Conservation (phyloP, 1,140 invertebrate genomes). For the Zaprionus capensis region DNA sequence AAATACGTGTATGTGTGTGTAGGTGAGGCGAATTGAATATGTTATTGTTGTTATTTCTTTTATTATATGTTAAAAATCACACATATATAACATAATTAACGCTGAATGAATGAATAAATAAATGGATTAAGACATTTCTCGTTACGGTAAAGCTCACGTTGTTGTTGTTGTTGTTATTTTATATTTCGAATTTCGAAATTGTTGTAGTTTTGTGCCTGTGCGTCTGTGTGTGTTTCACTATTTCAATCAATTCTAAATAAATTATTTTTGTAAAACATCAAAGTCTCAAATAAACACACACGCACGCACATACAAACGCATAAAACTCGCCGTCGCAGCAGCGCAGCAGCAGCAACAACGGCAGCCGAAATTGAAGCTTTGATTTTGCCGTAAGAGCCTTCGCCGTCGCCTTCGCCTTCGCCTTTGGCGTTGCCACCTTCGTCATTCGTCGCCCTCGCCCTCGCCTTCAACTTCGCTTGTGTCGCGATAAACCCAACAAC, state of each 20-base stretch:
- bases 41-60: not conserved
- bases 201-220: slow-evolving; percentile 2
- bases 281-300: slow-evolving; percentile 40
- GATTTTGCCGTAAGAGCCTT: slow-evolving; percentile 42
- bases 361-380: slow-evolving; percentile 37
- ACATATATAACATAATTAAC: slow-evolving; percentile 12
- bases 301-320: slow-evolving; percentile 12
- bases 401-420: slow-evolving; percentile 11
- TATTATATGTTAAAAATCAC: slow-evolving; percentile 5
- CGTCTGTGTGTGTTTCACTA: slow-evolving; percentile 27
- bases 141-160: not conserved
- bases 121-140: slow-evolving; percentile 3
- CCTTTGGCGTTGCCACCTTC: not conserved
- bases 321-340: slow-evolving; percentile 24
- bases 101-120: not conserved
- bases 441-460: not conserved
- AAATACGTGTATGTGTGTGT: slow-evolving; percentile 27
- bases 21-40: slow-evolving; percentile 7
- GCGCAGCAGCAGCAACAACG: slow-evolving; percentile 14
- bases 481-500: slow-evolving; percentile 26
- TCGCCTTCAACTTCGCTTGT: not conserved
- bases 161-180: slow-evolving; percentile 2
- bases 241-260: slow-evolving; percentile 67
- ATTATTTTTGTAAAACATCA: slow-evolving; percentile 64
- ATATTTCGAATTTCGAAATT: slow-evolving; percentile 1